Evolutionary conservation across 1,140 invertebrate species (phyloP), one percentile per base, ranked within the genome.

Genomic region (Archivesica marissinica): DNA sequence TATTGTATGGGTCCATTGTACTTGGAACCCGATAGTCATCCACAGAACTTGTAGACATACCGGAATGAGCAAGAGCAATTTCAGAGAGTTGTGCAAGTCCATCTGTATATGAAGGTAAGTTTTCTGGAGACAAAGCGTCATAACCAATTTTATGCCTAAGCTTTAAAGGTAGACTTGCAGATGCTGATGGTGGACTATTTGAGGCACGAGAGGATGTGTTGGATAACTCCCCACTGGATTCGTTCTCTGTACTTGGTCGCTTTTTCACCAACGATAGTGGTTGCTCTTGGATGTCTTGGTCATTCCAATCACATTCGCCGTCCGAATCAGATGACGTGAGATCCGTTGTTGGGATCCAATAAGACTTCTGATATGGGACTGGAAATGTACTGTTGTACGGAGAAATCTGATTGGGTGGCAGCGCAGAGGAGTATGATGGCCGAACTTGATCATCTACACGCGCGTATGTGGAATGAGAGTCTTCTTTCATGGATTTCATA

Each of bases 81-180:
- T 93, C 92, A 0, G 92, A 93, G 20, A 93, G 83, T 30, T 93
- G 92, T n/a, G 90, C 85, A n/a, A 92, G 86, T 11, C 92, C 92
- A 61, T 90, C 91, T n/a, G 70, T 20, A 59, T 75, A 82, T 38
- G 61, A 38, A 1, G 50, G 20, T 25, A 50, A 68, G n/a, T 41
- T 44, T 7, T 47, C 30, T 30, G 44, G 25, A n/a, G 52, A 38
- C 2, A 44, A n/a, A 15, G 30, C 4, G 11, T 89, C 88, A n/a
- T 52, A 17, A 1, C 88, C 80, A 9, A 89, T 39, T 77, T 93
- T 93, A 85, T 92, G 91, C 39, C 92, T 85, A 23, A 93, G 80
- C 68, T 93, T 93, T 11, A 90, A 86, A 39, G 92, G 92, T 74
- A 92, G 84, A 33, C 89, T 77, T 44, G 88, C 87, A 20, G 82